Evolutionary conservation across 2,888 invertebrate genomes (phyloP), one percentile per base, ranked within the genome.

Genomic region (Bembecia ichneumoniformis): DNA sequence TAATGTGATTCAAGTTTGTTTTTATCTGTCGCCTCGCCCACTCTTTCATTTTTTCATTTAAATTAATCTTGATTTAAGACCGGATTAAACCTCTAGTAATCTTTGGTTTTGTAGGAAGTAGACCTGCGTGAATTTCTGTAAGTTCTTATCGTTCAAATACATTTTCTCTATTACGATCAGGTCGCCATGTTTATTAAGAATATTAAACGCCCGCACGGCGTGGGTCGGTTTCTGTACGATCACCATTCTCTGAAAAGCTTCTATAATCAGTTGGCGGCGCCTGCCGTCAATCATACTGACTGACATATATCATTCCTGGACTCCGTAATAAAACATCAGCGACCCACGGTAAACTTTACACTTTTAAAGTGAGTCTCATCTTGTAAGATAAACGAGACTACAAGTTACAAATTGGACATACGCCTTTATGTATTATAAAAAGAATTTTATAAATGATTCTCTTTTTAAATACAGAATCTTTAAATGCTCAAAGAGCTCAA

Each of bases 221-320:
- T 40, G 40, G 40, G 40, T 40, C 28, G 7, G 28, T 28, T 28
- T 2, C 28, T 28, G 9, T 40, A 40, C 40, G 5, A 40, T 13
- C 40, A 5, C 15, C 44, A 16, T 44, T 44, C 44, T 58, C 60
- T 54, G 60, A 61, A 66, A 62, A 61, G 55, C 47, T 52, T 49
- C 50, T 51, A 61, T 60, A 58, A 57, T 54, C 57, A 56, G 46
- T 53, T 49, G 49, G 60, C 63, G 73, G 76, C 74, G 74, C 74
- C 79, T 60, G 65, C 73, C 63, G 78, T 79, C 81, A 75, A 77
- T 82, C 81, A 80, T 55, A 54, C 59, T 57, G 70, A 69, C 71
- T 66, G 77, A 70, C 73, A 69, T 63, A 64, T 68, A 73, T 74
- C 75, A 74, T 68, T 71, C 65, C 64, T 63, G 62, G 59, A 63